Conservation (phyloP, 2,797 vertebrate genomes). For the Miichthys miiuy region DNA sequence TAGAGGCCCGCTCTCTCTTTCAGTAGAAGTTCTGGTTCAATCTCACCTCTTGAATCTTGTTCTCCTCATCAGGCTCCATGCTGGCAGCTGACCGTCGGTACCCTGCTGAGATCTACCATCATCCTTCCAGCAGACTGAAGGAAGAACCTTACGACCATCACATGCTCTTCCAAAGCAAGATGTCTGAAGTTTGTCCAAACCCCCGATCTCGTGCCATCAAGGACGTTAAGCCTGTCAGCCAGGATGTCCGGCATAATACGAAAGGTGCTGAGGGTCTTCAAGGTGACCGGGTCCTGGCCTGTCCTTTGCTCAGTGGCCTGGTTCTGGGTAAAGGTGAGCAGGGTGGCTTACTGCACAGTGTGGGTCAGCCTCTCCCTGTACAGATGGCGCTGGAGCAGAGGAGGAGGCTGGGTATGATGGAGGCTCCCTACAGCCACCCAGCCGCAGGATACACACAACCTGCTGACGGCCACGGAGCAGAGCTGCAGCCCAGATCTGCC, state of each 20-base stretch:
- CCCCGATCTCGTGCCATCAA: slow-evolving; percentile 69
- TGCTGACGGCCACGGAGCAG: slow-evolving; percentile 42
- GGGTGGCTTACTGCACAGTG: slow-evolving; percentile 75
- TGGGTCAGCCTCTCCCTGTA: slow-evolving; percentile 83
- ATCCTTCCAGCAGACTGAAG: slow-evolving; percentile 83
- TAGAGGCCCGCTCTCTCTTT: background rate
- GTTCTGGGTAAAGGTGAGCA: slow-evolving; percentile 83
- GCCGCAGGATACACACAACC: slow-evolving; percentile 61
- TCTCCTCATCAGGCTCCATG: slow-evolving; percentile 69
- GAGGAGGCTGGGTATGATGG: slow-evolving; percentile 83
- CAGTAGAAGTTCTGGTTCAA: background rate
- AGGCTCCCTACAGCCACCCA: slow-evolving; percentile 77
- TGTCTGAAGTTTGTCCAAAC: slow-evolving; percentile 65
- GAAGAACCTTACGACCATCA: slow-evolving; percentile 82
- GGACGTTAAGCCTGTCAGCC: slow-evolving; percentile 78
- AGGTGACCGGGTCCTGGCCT: slow-evolving; percentile 68
- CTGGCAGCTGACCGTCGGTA: slow-evolving; percentile 70
- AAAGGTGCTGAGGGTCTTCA: slow-evolving; percentile 29
- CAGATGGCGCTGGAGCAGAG: slow-evolving; percentile 86
- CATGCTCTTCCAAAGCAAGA: slow-evolving; percentile 69
- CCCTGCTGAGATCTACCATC: slow-evolving; percentile 70
- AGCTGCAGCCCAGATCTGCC: slow-evolving; percentile 66
- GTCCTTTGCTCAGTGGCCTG: slow-evolving; percentile 73
- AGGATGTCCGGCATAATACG: slow-evolving; percentile 65
- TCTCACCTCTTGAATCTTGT: slow-evolving; percentile 12